Evolutionary conservation across 2,888 invertebrate genomes (phyloP).

Genomic region (Tetragonula carbonaria): DNA sequence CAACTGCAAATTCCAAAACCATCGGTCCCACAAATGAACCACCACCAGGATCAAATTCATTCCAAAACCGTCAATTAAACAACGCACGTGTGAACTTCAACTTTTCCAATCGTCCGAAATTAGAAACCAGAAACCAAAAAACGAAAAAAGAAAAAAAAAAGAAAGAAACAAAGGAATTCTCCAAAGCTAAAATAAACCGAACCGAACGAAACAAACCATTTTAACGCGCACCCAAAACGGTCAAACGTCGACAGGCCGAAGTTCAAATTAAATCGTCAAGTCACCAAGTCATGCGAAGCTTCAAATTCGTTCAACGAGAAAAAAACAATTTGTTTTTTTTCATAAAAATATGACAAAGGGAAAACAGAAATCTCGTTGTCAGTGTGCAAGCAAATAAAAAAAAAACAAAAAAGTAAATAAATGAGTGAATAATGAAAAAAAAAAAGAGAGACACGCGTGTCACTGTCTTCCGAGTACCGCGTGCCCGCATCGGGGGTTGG

Average conservation of each 20-base stretch:
- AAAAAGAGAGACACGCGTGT: conserved; percentile 10
- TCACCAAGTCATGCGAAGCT: not conserved
- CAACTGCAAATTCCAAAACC: not conserved
- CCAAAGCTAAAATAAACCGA: not conserved
- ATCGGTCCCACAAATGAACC: not conserved
- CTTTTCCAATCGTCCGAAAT: not conserved
- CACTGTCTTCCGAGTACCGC: conserved; percentile 35
- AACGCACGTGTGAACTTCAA: not conserved
- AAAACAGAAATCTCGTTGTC: not conserved
- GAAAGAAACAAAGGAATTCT: not conserved
- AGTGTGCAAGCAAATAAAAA: not conserved
- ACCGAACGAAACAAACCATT: not conserved
- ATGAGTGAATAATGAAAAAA: not conserved
- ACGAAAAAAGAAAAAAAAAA: not conserved
- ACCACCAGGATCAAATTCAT: not conserved
- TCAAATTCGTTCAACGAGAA: not conserved
- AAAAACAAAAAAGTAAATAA: not conserved
- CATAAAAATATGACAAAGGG: not conserved
- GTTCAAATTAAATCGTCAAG: not conserved
- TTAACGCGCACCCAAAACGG: not conserved
- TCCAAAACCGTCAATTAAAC: not conserved
- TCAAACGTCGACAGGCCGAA: not conserved
- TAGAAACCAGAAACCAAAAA: too few species aligned
- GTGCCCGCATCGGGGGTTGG: conserved; percentile 17
- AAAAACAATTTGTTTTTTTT: not conserved